These are phyloP conservation scores for Corythoichthys intestinalis DNA, from an alignment of 2,113 vertebrate genomes.

Conservation along the genomic window DNA sequence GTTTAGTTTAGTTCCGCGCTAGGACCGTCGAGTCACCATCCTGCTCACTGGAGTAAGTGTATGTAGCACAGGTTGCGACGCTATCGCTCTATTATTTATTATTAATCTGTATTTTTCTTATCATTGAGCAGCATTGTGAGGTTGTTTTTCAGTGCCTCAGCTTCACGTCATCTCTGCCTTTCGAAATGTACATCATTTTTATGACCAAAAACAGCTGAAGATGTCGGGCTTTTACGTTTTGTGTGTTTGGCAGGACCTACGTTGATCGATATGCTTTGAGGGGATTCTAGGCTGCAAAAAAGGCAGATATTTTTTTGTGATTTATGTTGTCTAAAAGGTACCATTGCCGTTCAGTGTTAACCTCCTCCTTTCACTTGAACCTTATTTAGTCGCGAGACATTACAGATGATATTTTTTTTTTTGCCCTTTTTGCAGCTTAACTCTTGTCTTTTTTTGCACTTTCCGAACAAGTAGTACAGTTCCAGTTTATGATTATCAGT, in stretches of 20 bases:
- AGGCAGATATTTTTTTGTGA: constrained; percentile 4
- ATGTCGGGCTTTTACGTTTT: not conserved
- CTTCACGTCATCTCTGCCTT: not conserved
- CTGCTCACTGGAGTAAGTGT: constrained; percentile 1
- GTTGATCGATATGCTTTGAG: not conserved
- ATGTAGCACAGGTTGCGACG: constrained; percentile 29
- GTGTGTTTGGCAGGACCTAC: not conserved
- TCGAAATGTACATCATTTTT: constrained; percentile 1
- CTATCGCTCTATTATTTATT: not conserved
- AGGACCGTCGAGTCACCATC: constrained; percentile 22
- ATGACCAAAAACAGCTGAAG: constrained; percentile 21
- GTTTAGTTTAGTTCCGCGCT: constrained; percentile 20
- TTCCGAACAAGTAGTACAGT: not conserved
- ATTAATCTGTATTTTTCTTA: not conserved
- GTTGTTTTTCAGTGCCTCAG: constrained; percentile 9
- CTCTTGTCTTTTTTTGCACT: not conserved
- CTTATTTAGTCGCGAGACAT: constrained; percentile 27
- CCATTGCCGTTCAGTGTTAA: constrained; percentile 27
- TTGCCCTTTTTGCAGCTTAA: too few species aligned
- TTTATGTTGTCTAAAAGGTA: constrained; percentile 8
- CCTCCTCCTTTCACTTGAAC: constrained; percentile 32
- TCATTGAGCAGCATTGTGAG: not conserved
- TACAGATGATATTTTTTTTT: constrained; percentile 6
- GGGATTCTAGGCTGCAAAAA: constrained; percentile 12
- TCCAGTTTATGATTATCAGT: not conserved